Percentiles rank a stretch among this genome's conserved stretches.
Evolutionary conservation across 2,888 invertebrate species (phyloP).

Genomic region (Petrophora chlorosata): DNA sequence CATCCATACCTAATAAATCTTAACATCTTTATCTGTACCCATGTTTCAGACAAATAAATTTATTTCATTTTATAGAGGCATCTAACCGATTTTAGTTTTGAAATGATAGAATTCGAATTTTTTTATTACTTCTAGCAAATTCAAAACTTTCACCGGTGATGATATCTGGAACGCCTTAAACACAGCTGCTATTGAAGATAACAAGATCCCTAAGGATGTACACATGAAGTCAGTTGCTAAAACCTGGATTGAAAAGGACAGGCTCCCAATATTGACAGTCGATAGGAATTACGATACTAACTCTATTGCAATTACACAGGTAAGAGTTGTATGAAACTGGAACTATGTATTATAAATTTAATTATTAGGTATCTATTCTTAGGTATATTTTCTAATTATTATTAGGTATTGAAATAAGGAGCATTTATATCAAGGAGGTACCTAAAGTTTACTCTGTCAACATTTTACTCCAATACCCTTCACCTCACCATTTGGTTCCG

Average conservation of each 20-base stretch:
- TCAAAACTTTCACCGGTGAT: conserved; percentile 89
- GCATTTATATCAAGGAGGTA: too few species aligned
- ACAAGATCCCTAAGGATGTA: conserved; percentile 74
- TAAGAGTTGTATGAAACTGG: conserved; percentile 43
- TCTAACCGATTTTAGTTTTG: too few species aligned
- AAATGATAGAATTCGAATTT: not conserved
- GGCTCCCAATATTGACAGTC: conserved; percentile 89
- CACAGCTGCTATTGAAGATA: conserved; percentile 85
- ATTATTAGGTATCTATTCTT: too few species aligned
- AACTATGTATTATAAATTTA: not conserved
- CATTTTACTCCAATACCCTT: too few species aligned
- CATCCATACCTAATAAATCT: too few species aligned
- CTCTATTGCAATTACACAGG: conserved; percentile 86
- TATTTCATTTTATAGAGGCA: too few species aligned
- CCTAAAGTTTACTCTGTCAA: too few species aligned
- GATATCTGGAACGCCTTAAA: conserved; percentile 91
- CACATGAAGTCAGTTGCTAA: conserved; percentile 88
- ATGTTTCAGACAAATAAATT: too few species aligned
- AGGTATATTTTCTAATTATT: too few species aligned
- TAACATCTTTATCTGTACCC: too few species aligned
- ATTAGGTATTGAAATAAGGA: too few species aligned
- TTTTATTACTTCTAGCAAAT: conserved; percentile 76
- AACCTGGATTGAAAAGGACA: conserved; percentile 92
- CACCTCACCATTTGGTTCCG: too few species aligned
- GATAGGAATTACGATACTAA: conserved; percentile 86